phyloP scores from a whole-genome alignment of 2,888 invertebrate species.

The Drosophila ustulata region DNA sequence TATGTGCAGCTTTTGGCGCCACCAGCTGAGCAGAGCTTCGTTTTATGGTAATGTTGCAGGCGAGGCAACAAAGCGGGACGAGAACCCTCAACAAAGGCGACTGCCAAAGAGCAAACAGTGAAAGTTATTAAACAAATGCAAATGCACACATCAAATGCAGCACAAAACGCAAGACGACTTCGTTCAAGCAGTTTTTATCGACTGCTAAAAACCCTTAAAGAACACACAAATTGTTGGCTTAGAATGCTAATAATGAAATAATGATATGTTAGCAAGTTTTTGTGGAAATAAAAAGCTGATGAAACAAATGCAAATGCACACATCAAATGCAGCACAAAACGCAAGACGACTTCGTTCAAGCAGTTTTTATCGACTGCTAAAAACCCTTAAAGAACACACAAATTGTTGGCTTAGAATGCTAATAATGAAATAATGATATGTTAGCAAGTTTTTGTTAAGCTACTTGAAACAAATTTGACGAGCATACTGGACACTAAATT shows the following conservation, averaged over 20 bases:
- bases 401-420: background rate
- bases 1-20: slow-evolving; percentile 40
- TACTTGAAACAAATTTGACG: too few relatives aligned
- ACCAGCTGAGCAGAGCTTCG: slow-evolving; percentile 42
- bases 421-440: background rate
- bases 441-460: too few relatives aligned
- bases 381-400: too few relatives aligned
- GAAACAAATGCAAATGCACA: slow-evolving; percentile 55
- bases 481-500: too few relatives aligned
- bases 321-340: slow-evolving; percentile 51
- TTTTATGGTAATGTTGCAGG: slow-evolving; percentile 37
- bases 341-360: slow-evolving; percentile 8
- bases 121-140: slow-evolving; percentile 47
- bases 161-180: slow-evolving; percentile 10
- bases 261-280: background rate
- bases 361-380: slow-evolving; percentile 9
- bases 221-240: slow-evolving; percentile 2
- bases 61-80: background rate
- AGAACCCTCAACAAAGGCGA: background rate
- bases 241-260: background rate
- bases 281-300: background rate
- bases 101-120: slow-evolving; percentile 10
- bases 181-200: slow-evolving; percentile 16
- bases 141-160: slow-evolving; percentile 62
- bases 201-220: background rate